These are phyloP conservation scores for Aphelenchoides besseyi DNA, from an alignment of 1,140 invertebrate species.

Conservation along the genomic window DNA sequence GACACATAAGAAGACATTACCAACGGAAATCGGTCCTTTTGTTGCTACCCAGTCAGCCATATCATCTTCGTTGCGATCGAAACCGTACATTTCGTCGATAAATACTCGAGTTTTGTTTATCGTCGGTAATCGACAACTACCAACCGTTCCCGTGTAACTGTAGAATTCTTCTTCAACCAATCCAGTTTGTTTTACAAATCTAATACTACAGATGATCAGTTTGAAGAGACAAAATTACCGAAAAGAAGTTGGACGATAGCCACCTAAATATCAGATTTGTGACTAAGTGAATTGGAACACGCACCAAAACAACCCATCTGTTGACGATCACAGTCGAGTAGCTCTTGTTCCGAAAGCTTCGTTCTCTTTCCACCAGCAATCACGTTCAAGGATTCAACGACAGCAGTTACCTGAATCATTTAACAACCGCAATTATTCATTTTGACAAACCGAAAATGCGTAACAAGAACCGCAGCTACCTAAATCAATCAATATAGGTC, in stretches of 20 bases:
- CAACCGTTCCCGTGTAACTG: slow-evolving; percentile 16
- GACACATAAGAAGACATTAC: too few relatives aligned
- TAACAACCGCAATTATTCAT: too few relatives aligned
- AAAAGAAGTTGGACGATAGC: slow-evolving; percentile 35
- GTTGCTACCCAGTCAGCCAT: slow-evolving; percentile 41
- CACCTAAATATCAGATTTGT: slow-evolving; percentile 36
- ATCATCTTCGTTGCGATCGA: slow-evolving; percentile 25
- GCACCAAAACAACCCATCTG: slow-evolving; percentile 37
- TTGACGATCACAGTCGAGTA: slow-evolving; percentile 38
- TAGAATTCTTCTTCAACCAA: slow-evolving; percentile 29
- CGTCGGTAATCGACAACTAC: slow-evolving; percentile 10
- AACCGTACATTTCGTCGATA: slow-evolving; percentile 23
- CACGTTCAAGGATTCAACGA: slow-evolving; percentile 32
- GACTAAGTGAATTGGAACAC: too few relatives aligned
- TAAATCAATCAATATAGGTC: slow-evolving; percentile 1
- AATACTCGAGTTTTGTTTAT: slow-evolving; percentile 31
- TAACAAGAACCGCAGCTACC: slow-evolving; percentile 40
- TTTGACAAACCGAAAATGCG: slow-evolving; percentile 36
- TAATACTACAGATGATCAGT: slow-evolving; percentile 16
- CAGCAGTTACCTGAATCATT: too few relatives aligned
- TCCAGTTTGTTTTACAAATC: slow-evolving; percentile 39
- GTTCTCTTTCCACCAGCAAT: slow-evolving; percentile 23
- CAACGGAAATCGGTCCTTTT: slow-evolving; percentile 37
- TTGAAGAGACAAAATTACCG: slow-evolving; percentile 13
- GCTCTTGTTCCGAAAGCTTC: slow-evolving; percentile 39